phyloP scores from a whole-genome alignment of 2,113 vertebrate genomes.

The Tragulus kanchil region DNA sequence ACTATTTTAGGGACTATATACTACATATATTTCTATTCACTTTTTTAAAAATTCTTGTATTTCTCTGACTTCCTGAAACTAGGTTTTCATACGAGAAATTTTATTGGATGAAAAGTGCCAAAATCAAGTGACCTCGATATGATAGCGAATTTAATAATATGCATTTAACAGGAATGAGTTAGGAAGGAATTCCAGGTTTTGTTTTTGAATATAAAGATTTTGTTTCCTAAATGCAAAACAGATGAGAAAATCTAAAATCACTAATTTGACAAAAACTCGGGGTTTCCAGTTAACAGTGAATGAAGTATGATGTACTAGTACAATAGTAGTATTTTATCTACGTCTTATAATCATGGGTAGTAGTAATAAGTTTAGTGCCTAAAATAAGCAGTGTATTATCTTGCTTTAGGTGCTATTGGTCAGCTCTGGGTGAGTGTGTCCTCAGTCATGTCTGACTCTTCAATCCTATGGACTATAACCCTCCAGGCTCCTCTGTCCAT shows the following conservation, averaged over 20 bases:
- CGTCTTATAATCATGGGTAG: neutral
- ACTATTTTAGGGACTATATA: neutral
- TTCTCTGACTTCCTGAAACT: conserved; percentile 27
- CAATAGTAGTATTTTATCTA: neutral
- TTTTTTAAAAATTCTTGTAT: neutral
- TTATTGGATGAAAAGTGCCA: neutral
- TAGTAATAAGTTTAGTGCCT: neutral
- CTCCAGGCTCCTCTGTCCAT: neutral
- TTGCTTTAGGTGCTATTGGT: neutral
- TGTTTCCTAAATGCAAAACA: neutral
- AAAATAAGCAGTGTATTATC: neutral
- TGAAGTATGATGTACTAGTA: neutral
- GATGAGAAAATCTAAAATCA: conserved; percentile 4
- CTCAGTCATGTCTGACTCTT: neutral
- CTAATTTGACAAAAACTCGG: neutral
- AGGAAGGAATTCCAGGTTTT: neutral
- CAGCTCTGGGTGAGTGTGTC: neutral
- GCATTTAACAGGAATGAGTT: neutral
- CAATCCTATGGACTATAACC: neutral
- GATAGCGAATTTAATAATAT: conserved; percentile 14
- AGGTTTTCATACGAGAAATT: neutral
- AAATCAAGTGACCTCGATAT: neutral
- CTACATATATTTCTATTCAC: neutral
- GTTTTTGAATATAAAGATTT: neutral
- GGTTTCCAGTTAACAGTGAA: neutral